These are phyloP conservation scores for Amaurobius ferox DNA, from an alignment of 2,888 invertebrate species.

Conservation along the genomic window DNA sequence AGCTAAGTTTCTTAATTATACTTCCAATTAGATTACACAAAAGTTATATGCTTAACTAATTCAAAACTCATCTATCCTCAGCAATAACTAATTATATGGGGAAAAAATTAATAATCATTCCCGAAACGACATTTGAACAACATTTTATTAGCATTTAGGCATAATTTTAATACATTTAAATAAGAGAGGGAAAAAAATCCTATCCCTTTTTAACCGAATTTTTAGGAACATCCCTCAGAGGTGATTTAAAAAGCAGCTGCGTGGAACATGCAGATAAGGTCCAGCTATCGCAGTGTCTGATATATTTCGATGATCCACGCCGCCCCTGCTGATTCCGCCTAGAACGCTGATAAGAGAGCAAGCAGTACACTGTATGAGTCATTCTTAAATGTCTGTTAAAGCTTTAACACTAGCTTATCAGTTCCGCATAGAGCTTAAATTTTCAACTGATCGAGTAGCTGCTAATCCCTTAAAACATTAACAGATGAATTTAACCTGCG, in stretches of 20 bases:
- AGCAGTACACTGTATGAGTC: conserved; percentile 40
- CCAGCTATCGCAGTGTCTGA: conserved; percentile 53
- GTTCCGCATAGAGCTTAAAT: conserved; percentile 53
- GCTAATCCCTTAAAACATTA: conserved; percentile 62
- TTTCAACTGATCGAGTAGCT: conserved; percentile 55
- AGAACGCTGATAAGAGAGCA: conserved; percentile 45
- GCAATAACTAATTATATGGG: no score
- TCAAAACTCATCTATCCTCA: no score
- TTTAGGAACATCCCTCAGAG: conserved; percentile 20
- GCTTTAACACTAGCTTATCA: conserved; percentile 53
- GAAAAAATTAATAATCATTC: no score
- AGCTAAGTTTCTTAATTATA: no score
- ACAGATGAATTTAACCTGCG: conserved; percentile 43
- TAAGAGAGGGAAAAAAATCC: no score
- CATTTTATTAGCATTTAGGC: no score
- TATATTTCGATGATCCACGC: conserved; percentile 66
- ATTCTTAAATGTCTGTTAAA: conserved; percentile 60
- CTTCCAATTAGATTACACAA: no score
- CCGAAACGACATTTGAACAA: no score
- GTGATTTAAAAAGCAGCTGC: conserved; percentile 31
- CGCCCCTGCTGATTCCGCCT: conserved; percentile 60
- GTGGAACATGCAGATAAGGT: conserved; percentile 65
- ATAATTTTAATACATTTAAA: no score
- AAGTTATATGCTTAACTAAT: no score
- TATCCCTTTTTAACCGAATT: conserved; percentile 36